Percentiles rank a stretch among this genome's conserved stretches.
These are phyloP conservation scores for Euplexia lucipara DNA, from an alignment of 2,888 invertebrate species.

Conservation along the genomic window DNA sequence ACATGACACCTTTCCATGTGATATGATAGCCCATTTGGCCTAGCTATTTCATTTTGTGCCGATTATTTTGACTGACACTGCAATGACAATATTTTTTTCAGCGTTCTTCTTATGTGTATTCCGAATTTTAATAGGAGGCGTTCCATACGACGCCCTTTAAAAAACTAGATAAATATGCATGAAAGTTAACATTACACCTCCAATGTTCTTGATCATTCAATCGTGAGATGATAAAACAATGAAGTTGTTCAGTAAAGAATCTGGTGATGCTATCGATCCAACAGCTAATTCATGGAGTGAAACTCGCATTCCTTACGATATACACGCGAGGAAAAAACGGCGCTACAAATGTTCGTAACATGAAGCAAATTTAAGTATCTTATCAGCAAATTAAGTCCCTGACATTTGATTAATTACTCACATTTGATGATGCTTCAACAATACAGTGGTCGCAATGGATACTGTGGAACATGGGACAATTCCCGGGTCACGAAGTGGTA, in stretches of 20 bases:
- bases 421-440: not conserved
- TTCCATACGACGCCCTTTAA: not conserved
- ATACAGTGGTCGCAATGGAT: too few species aligned
- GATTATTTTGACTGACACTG: too few species aligned
- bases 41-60: too few species aligned
- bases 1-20: too few species aligned
- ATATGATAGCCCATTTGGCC: too few species aligned
- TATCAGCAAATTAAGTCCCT: slow-evolving; percentile 36
- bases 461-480: too few species aligned
- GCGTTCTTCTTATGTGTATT: too few species aligned
- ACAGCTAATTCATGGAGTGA: slow-evolving; percentile 56
- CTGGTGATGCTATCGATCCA: slow-evolving; percentile 41
- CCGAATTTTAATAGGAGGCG: not conserved
- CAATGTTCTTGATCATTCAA: slow-evolving; percentile 36
- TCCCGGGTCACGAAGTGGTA: too few species aligned
- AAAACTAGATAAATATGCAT: slow-evolving; percentile 16
- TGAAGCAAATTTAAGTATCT: slow-evolving; percentile 39
- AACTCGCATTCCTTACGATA: slow-evolving; percentile 50
- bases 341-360: slow-evolving; percentile 24
- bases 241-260: slow-evolving; percentile 36
- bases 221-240: slow-evolving; percentile 29
- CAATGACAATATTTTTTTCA: too few species aligned
- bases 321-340: slow-evolving; percentile 45
- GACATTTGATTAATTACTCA: slow-evolving; percentile 34
- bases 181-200: slow-evolving; percentile 22